Percentiles rank a stretch among this genome's conserved stretches.
Conservation (phyloP, 2,113 vertebrate species). For the Onychorhynchus coronatus region DNA sequence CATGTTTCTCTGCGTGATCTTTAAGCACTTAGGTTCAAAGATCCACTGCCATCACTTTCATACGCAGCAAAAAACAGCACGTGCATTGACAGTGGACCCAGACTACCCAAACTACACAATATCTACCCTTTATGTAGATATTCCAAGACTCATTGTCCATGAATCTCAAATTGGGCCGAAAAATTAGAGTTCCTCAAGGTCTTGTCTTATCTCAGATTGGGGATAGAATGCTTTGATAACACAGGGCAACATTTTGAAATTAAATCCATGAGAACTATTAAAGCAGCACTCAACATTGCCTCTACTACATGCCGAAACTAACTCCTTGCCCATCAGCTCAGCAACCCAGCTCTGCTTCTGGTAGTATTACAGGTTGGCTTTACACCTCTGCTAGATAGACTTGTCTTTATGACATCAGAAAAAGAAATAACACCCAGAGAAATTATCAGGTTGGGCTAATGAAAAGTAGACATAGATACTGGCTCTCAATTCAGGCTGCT, state of each 20-base stretch:
- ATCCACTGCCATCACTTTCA: neutral
- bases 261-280: neutral
- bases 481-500: neutral
- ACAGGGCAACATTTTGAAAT: neutral
- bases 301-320: neutral
- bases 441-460: neutral
- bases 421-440: neutral
- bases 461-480: neutral
- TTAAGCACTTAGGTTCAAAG: neutral
- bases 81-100: neutral
- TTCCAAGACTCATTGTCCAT: neutral
- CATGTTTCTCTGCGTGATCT: neutral
- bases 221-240: neutral
- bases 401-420: neutral
- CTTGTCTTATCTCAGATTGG: neutral
- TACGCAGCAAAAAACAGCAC: neutral
- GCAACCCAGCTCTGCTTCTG: neutral
- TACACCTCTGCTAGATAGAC: neutral
- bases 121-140: neutral
- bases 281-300: neutral
- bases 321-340: neutral
- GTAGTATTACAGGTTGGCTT: neutral
- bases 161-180: neutral
- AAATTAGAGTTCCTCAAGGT: neutral
- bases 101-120: neutral